These are phyloP conservation scores for Microplitis manilae DNA, from an alignment of 2,888 invertebrate species.

Conservation along the genomic window DNA sequence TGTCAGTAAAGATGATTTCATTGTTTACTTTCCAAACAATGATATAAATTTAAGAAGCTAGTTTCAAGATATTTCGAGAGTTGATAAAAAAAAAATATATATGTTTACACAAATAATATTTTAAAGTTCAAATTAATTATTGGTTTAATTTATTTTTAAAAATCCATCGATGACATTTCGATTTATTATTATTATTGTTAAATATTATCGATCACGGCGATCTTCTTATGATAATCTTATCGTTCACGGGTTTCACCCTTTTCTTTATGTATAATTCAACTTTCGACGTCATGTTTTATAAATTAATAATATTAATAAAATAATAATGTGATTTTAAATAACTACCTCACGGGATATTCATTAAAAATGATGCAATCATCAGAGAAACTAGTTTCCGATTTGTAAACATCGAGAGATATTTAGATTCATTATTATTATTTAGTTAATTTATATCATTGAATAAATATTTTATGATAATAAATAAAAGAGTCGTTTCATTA, in stretches of 20 bases:
- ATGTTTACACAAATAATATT: no score
- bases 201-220: not conserved
- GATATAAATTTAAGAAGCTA: not conserved
- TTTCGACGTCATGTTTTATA: not conserved
- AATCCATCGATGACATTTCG: not conserved
- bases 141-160: not conserved
- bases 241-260: not conserved
- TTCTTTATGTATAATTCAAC: not conserved
- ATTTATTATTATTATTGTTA: not conserved
- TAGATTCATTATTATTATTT: no score
- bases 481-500: no score
- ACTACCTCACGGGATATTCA: no score
- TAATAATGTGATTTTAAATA: no score
- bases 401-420: no score
- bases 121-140: not conserved
- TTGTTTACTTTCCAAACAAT: constrained; percentile 3
- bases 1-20: not conserved
- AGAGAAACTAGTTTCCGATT: no score
- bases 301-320: no score
- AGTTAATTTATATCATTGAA: no score
- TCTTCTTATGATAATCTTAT: not conserved
- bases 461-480: no score
- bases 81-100: not conserved
- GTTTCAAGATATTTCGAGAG: not conserved
- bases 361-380: no score